Evolutionary conservation across 2,888 invertebrate species (phyloP).

Genomic region (Archips xylosteana): DNA sequence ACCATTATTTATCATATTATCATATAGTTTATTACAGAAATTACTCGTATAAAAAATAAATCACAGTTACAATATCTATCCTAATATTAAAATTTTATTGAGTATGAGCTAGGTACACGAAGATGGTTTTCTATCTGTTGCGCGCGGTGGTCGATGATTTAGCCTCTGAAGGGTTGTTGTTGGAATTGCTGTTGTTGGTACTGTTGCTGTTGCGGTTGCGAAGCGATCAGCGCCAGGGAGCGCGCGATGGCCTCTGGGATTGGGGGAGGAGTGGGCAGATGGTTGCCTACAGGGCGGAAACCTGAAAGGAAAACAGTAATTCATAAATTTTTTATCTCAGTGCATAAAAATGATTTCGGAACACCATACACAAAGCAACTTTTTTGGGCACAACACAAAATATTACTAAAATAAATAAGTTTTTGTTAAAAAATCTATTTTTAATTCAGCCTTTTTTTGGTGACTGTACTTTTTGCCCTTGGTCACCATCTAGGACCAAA

Average conservation of each 20-base stretch:
- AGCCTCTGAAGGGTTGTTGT: constrained; percentile 70
- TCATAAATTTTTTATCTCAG: too few relatives aligned
- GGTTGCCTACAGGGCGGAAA: constrained; percentile 86
- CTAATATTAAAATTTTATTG: constrained; percentile 54
- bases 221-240: constrained; percentile 75
- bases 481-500: too few relatives aligned
- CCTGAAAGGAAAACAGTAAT: constrained; percentile 61
- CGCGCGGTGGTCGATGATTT: constrained; percentile 45
- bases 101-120: constrained; percentile 50
- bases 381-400: too few relatives aligned
- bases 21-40: constrained; percentile 28
- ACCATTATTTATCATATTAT: constrained; percentile 5
- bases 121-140: constrained; percentile 37
- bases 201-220: constrained; percentile 67
- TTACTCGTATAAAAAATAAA: constrained; percentile 64
- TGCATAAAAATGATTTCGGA: too few relatives aligned
- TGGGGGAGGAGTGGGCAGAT: constrained; percentile 87
- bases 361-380: too few relatives aligned
- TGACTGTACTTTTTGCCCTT: too few relatives aligned
- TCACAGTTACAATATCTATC: constrained; percentile 75
- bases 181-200: constrained; percentile 53
- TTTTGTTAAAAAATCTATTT: too few relatives aligned
- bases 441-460: too few relatives aligned
- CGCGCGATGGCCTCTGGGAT: constrained; percentile 86
- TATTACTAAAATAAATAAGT: too few relatives aligned